These are phyloP conservation scores for Thymelicus sylvestris DNA, from an alignment of 2,888 invertebrate genomes.

Conservation along the genomic window DNA sequence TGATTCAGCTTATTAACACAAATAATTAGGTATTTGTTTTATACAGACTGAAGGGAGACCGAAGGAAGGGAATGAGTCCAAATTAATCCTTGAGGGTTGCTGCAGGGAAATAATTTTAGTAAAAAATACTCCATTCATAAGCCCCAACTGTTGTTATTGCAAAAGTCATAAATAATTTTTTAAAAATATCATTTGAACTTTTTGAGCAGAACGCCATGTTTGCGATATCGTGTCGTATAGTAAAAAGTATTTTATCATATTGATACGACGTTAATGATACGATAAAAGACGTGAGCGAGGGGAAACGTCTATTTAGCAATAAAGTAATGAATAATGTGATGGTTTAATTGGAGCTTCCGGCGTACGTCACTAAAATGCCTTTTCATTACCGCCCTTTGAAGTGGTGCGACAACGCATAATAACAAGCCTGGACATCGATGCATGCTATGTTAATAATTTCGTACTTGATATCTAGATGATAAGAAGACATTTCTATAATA, in stretches of 20 bases:
- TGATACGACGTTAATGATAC: conserved; percentile 20
- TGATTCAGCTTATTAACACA: too few species aligned
- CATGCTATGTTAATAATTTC: conserved; percentile 4
- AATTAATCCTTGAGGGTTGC: too few species aligned
- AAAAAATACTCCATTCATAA: too few species aligned
- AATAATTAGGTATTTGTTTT: too few species aligned
- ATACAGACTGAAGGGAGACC: too few species aligned
- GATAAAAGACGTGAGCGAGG: conserved; percentile 22
- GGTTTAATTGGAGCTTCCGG: conserved; percentile 74
- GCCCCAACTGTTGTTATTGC: too few species aligned
- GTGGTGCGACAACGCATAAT: conserved; percentile 60
- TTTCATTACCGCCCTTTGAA: conserved; percentile 65
- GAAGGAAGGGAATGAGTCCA: too few species aligned
- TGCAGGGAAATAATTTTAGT: too few species aligned
- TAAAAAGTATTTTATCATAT: conserved; percentile 5
- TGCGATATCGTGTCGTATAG: conserved; percentile 4
- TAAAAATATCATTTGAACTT: too few species aligned
- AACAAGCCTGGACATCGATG: conserved; percentile 55
- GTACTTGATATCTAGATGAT: background rate
- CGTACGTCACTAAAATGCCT: conserved; percentile 54
- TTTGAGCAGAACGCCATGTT: background rate
- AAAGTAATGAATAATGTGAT: conserved; percentile 76
- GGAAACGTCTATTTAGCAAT: conserved; percentile 53
- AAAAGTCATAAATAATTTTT: too few species aligned
- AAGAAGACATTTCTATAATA: too few species aligned